Evolutionary conservation across 2,888 invertebrate species (phyloP), one percentile per base, ranked within the genome.

Genomic region (Alloscopus bannaensis): DNA sequence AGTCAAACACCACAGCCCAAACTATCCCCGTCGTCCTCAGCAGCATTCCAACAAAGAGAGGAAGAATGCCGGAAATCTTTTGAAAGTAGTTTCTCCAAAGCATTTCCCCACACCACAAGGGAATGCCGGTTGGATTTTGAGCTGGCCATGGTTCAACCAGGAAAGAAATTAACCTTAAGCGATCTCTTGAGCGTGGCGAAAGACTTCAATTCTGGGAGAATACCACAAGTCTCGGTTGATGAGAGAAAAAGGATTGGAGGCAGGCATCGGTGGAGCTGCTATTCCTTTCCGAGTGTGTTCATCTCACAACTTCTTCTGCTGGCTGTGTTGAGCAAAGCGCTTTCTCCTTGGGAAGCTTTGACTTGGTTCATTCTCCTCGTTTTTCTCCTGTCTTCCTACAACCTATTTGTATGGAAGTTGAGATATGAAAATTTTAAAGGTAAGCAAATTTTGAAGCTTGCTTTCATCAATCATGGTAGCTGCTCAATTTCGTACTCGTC

Each of bases 111-210:
- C 11, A 52, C 22, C 29, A 29, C 26, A 3, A 57, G 26, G 26
- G 26, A 36, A 26, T 11, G 28, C 18, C 36, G 28, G 3, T 24
- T 28, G 6, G 77, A 69, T 20, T 55, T 77, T 20, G 29, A 57
- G n/a, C 50, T 45, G 45, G 77, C 77, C 6, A 70, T 70, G 70
- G 70, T 45, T 31, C 77, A 77, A 50, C 22, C 77, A 8, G 84
- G 81, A 18, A 77, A 79, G 20, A 84, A 82, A 52, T 64, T 84
- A 40, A 84, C 83, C n/a, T 18, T 83, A 62, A 76, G 72, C 18
- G 79, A 82, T 57, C 77, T 84, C 31, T 69, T 83, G 6, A 69
- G 73, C 20, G 68, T 62, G n/a, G 84, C 85, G 11, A 70, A 73
- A 40, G 57, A 66, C 3, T 83, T 82, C 55, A 85, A 84, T 65